These are phyloP conservation scores for Umimayanthus chanpuru DNA, from an alignment of 92 coral and sea anemone genomes.

Conservation along the genomic window DNA sequence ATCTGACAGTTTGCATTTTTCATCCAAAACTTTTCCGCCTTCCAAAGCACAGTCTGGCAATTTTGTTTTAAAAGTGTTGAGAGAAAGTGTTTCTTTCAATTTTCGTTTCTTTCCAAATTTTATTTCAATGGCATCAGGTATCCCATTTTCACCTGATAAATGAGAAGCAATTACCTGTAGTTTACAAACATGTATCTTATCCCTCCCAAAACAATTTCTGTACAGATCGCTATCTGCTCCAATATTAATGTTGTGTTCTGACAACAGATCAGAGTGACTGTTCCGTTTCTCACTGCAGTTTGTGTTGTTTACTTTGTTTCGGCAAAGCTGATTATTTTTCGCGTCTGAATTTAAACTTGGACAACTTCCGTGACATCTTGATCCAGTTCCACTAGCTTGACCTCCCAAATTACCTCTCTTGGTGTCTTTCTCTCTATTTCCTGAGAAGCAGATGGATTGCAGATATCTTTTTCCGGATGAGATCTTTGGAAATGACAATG, in stretches of 20 bases:
- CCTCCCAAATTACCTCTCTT: neutral
- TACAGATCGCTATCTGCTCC: neutral
- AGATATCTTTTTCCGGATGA: conserved; percentile 9
- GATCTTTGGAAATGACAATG: conserved; percentile 58
- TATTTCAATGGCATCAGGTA: neutral
- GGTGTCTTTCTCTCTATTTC: neutral
- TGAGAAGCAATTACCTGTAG: neutral
- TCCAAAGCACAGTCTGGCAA: neutral
- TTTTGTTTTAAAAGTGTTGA: conserved; percentile 46
- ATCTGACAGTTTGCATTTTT: conserved; percentile 39
- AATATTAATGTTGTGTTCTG: neutral
- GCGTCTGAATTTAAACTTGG: neutral
- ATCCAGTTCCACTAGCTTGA: neutral
- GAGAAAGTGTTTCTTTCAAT: conserved; percentile 58
- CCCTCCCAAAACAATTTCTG: neutral
- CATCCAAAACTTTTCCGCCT: neutral
- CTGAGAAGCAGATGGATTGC: neutral
- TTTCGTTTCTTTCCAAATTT: conserved; percentile 24
- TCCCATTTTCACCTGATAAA: neutral
- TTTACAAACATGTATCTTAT: neutral
- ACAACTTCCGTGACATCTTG: conserved; percentile 22
- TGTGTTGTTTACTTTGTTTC: neutral
- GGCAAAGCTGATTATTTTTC: conserved; percentile 8
- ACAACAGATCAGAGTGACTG: neutral
- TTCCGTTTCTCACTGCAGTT: neutral